Evolutionary conservation across 2,797 vertebrate species (phyloP), one percentile per base, ranked within the genome.

Genomic region (Caiman crocodilus): DNA sequence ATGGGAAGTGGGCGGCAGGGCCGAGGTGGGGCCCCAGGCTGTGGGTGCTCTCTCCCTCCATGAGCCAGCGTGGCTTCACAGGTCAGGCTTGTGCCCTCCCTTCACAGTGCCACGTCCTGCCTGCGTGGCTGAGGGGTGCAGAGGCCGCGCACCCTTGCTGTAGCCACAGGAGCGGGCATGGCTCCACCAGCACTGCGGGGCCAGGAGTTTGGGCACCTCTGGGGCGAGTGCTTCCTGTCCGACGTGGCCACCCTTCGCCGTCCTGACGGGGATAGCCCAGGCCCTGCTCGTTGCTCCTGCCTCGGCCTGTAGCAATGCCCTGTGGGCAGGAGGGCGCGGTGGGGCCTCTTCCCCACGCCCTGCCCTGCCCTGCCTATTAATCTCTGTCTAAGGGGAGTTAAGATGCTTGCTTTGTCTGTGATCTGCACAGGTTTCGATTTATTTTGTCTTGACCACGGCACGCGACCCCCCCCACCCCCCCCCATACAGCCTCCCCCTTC

Each of bases 401-500:
- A 55, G 73, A 14, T 14, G n/a, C 74, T 32, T 14, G 56, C 28
- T 73, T 32, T 50, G 74, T 28, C 55, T 42, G 50, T 26, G 55
- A n/a, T 15, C 56, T 30, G 26, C 58, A 13, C 74, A 64, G 82
- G 76, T 77, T 86, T 73, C n/a, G 8, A 11, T 85, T 88, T 85
- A 57, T 69, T 82, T 80, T 84, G 81, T 94, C 88, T 92, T 93
- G 92, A 95, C 90, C 92, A 90, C 89, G 92, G 91, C 91, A 94
- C 93, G 88, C 81, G 89, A 95, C 84, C 92, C 64, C 50, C 57
- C 75, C 75, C 82, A 11, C 60, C 90, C 77, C 80, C 85, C 87
- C 79, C 77, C 88, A 90, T 94, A 92, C 13, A 94, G 93, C 92
- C 78, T 90, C 82, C 28, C 30, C 20, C 20, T 82, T 63, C 76